These are phyloP conservation scores for Cuniculus paca DNA, from an alignment of 2,797 vertebrate genomes.

Conservation along the genomic window DNA sequence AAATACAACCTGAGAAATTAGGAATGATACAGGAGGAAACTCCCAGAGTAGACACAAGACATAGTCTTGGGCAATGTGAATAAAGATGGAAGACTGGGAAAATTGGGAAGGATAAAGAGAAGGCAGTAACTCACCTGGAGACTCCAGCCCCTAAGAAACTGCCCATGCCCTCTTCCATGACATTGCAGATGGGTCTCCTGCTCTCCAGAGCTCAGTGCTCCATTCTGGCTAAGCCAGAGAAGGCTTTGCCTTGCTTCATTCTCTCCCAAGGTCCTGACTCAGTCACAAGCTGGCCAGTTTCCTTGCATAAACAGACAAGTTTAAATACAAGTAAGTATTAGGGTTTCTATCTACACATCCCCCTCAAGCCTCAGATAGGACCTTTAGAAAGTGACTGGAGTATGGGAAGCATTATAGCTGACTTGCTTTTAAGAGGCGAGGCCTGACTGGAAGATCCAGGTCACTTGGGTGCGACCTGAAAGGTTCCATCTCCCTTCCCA, in stretches of 20 bases:
- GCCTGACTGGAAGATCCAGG: neutral
- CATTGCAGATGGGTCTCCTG: neutral
- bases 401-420: neutral
- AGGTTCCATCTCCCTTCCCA: neutral
- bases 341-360: neutral
- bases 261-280: neutral
- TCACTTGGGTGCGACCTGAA: neutral
- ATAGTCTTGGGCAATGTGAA: neutral
- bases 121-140: neutral
- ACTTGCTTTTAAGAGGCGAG: neutral
- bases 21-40: neutral
- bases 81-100: neutral
- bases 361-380: neutral
- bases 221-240: neutral
- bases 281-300: neutral
- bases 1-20: neutral
- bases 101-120: neutral
- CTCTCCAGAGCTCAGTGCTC: neutral
- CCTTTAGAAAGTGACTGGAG: neutral
- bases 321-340: neutral
- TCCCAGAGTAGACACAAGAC: neutral
- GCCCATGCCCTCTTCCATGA: rapidly evolving
- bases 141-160: neutral
- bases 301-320: neutral
- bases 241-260: neutral